Conservation (phyloP, 2,797 vertebrate species). For the Silurus aristotelis region DNA sequence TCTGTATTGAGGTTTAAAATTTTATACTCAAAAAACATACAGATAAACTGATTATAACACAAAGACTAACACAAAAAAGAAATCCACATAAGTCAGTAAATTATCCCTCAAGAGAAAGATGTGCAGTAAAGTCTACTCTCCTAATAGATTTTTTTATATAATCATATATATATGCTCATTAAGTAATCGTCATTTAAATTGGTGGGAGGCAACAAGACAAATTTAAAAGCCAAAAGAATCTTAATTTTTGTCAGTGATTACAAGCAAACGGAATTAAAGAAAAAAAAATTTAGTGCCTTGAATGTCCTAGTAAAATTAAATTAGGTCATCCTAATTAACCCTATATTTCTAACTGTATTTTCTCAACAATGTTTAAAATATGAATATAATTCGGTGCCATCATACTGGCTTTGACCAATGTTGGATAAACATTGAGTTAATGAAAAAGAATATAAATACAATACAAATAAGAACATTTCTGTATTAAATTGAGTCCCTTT, state of each 20-base stretch:
- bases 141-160: constrained; percentile 31
- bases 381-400: not conserved
- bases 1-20: not conserved
- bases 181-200: constrained; percentile 32
- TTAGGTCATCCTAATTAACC: not conserved
- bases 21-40: constrained; percentile 2
- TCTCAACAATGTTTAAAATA: not conserved
- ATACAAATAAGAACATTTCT: not conserved
- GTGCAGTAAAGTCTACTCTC: not conserved
- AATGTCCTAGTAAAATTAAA: not conserved
- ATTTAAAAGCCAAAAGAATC: constrained; percentile 43
- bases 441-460: not conserved
- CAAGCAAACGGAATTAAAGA: constrained; percentile 1
- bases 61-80: not conserved
- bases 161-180: constrained; percentile 51
- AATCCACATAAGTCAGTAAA: constrained; percentile 16
- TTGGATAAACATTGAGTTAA: not conserved
- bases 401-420: not conserved
- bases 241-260: constrained; percentile 43
- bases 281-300: not conserved
- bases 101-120: constrained; percentile 9
- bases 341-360: constrained; percentile 1
- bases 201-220: constrained; percentile 43
- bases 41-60: constrained; percentile 1
- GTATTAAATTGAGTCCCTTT: not conserved